phyloP scores from a whole-genome alignment of 2,797 vertebrate species.

The Helarctos malayanus region DNA sequence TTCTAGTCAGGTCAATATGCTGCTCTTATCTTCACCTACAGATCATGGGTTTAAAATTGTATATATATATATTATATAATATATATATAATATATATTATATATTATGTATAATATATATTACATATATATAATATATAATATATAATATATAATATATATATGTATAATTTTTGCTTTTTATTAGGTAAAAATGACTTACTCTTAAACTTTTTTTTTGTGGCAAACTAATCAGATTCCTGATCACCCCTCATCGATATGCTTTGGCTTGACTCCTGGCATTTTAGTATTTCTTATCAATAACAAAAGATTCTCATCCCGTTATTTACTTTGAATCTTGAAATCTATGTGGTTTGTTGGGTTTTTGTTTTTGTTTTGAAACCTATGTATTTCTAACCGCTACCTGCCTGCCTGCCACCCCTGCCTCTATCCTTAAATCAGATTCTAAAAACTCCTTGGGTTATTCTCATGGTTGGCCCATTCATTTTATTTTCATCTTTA shows the following conservation, averaged over 20 bases:
- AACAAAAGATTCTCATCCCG: neutral
- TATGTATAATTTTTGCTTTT: neutral
- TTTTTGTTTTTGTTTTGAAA: neutral
- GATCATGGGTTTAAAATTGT: neutral
- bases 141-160: too few relatives aligned
- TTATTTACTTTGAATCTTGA: constrained; percentile 34
- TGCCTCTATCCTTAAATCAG: neutral
- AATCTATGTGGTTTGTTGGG: neutral
- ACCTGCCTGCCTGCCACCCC: neutral
- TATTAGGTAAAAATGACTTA: constrained; percentile 5
- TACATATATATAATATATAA: too few relatives aligned
- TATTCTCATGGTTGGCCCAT: neutral
- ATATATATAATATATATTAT: too few relatives aligned
- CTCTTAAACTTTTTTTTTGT: neutral
- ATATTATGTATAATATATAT: too few relatives aligned
- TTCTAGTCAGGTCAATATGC: neutral
- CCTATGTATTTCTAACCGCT: neutral
- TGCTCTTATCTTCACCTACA: neutral
- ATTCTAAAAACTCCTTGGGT: neutral
- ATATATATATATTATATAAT: too few relatives aligned
- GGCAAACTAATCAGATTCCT: neutral
- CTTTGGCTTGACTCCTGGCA: neutral
- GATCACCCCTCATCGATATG: neutral
- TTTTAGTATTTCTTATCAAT: neutral
- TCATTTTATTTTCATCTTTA: constrained; percentile 38